Base-by-base conservation (phyloP, 2,797 vertebrate species). In the Tachyglossus aculeatus region DNA sequence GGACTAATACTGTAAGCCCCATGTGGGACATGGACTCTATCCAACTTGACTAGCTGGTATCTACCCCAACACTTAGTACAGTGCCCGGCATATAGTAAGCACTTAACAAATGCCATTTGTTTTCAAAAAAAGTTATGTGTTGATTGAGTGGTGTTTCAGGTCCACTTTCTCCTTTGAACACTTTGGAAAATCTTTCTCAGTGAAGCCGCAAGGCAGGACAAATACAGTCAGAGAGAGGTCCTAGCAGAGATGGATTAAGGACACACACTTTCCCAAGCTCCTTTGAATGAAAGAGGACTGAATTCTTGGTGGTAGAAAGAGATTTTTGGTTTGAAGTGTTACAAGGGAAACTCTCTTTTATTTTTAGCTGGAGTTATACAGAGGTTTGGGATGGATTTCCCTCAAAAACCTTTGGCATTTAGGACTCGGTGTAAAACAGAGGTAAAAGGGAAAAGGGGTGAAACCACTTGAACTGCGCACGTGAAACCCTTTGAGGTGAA, bases 351-450 rank as follows among this genome's bases (percentile, higher is more conserved):
- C 8, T 62, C 5, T 24, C 9, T 24, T 5, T 66, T 53, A 13
- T 53, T 45, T 5, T 36, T 54, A 41, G 7, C n/a, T 29, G 25
- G 25, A 52, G 12, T 55, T 57, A 44, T 13, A 47, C 43, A 32
- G 47, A 31, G 31, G 15, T 31, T 11, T 64, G 22, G 13, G 27
- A 36, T 37, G 50, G 39, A 18, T 61, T 51, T 73, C 50, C n/a
- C n/a, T 62, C 55, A 61, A 51, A 69, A 73, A 62, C 39, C 32
- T 39, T 47, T n/a, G 22, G 19, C 31, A 64, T 59, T 24, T n/a
- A 48, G 47, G n/a, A 48, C 13, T 43, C 55, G 15, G 33, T 50
- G 27, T n/a, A n/a, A n/a, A n/a, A n/a, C n/a, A n/a, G n/a, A n/a
- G n/a, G n/a, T 14, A 37, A 14, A 37, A 13, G 19, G 19, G 39